phyloP scores from a whole-genome alignment of 2,113 vertebrate species.

The Greenwoodochromis staneri region DNA sequence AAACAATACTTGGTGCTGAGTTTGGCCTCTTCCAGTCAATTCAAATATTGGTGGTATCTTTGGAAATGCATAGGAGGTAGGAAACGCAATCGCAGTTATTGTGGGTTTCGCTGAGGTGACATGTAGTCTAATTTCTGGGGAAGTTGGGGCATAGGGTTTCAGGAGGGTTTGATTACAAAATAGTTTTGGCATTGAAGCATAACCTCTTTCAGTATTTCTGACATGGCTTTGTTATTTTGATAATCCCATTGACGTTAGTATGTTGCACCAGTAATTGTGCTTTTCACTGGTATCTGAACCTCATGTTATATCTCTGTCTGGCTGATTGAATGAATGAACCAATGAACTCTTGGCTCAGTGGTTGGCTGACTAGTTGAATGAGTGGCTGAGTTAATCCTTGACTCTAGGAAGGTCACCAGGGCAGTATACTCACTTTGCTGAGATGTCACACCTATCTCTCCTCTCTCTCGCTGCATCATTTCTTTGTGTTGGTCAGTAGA shows the following conservation, averaged over 20 bases:
- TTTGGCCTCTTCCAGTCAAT: not conserved
- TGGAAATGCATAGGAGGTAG: not conserved
- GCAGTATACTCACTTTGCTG: not conserved
- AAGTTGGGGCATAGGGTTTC: not conserved
- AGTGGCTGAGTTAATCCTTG: not conserved
- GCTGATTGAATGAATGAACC: not conserved
- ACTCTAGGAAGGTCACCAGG: not conserved
- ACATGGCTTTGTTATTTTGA: not conserved
- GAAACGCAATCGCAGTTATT: not conserved
- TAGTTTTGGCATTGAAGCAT: not conserved
- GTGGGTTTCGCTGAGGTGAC: not conserved
- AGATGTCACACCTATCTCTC: not conserved
- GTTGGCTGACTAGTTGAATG: not conserved
- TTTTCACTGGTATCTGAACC: not conserved
- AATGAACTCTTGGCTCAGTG: not conserved
- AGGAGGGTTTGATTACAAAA: not conserved
- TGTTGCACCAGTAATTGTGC: not conserved
- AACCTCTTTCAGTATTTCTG: not conserved
- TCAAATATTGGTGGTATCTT: not conserved
- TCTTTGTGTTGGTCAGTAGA: slow-evolving; percentile 22
- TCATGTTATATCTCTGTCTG: not conserved
- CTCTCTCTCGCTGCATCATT: not conserved
- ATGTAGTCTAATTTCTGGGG: not conserved
- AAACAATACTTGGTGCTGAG: not conserved
- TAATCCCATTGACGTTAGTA: not conserved